Base-by-base conservation (phyloP, 2,797 vertebrate genomes). In the Loris lydekkerianus region DNA sequence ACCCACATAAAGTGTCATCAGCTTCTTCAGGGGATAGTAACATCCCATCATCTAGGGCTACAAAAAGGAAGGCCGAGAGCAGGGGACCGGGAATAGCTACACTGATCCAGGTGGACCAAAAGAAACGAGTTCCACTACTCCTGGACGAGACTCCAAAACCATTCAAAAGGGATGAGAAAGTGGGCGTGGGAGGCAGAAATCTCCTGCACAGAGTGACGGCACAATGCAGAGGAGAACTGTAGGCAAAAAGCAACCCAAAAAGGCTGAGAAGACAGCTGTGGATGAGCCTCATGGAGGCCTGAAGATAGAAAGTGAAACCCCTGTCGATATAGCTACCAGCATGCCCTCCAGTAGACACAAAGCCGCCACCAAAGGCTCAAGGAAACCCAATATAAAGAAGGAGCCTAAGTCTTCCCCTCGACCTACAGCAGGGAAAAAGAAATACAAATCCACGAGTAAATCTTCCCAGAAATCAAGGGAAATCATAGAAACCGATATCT, bases 211-310 rank as follows among this genome's bases (percentile, higher is more conserved):
- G 97, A 99, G 99, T 10, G 99, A 99, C 70, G 98, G 98, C 94
- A 97, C 99, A 0, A 97, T 98, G 34, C 99, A 99, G 63, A 99
- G 99, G 87, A 99, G 99, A 97, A 99, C 99, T 29, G 98, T 99
- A 76, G 99, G 99, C 88, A 99, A 99, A 98, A 99, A 99, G 93
- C 99, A 99, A 97, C 99, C 99, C 84, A 99, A 99, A 98, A 99
- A 99, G 98, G 97, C 99, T 0, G 99, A 99, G 95, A 99, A 99
- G 98, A 98, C 99, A 3, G 98, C 99, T 5, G 98, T 99, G 40
- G 99, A 99, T 97, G 99, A 99, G 95, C 99, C 99, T 5, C 99
- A 99, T 77, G 99, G 99, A 60, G 99, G 99, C 43, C 98, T 99
- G 86, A 99, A 99, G 98, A 99, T 99, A 96, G 99, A 99, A 98